phyloP scores from a whole-genome alignment of 2,113 vertebrate species.

The Bettongia penicillata region DNA sequence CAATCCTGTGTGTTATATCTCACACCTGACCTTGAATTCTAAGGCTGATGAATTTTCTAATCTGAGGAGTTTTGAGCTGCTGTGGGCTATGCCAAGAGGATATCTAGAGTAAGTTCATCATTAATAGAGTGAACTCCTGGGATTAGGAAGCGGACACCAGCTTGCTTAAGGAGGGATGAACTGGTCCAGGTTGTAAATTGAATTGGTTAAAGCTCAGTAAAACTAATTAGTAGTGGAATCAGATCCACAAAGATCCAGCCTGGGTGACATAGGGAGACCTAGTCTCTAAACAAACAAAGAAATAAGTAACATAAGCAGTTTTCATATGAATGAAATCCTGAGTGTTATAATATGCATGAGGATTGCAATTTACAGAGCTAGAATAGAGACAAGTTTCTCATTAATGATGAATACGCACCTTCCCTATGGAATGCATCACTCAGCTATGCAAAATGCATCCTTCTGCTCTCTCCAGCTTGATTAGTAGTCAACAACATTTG shows the following conservation, averaged over 20 bases:
- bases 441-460: slow-evolving; percentile 41
- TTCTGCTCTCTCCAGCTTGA: background rate
- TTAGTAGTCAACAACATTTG: background rate
- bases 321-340: background rate
- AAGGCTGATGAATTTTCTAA: background rate
- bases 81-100: background rate
- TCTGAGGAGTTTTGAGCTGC: background rate
- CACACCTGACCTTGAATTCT: background rate
- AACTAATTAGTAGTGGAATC: background rate
- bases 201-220: background rate
- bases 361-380: background rate
- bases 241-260: background rate
- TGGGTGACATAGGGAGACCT: background rate
- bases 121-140: background rate
- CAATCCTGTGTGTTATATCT: background rate
- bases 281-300: background rate
- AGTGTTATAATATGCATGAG: background rate
- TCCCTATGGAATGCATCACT: slow-evolving; percentile 28
- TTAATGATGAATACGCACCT: slow-evolving; percentile 55
- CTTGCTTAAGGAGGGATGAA: background rate
- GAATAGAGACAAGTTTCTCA: slow-evolving; percentile 33
- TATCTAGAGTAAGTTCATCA: background rate
- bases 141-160: background rate
- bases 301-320: background rate
- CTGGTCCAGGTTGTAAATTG: background rate